These are phyloP conservation scores for Entelurus aequoreus DNA, from an alignment of 2,113 vertebrate species.

Conservation along the genomic window DNA sequence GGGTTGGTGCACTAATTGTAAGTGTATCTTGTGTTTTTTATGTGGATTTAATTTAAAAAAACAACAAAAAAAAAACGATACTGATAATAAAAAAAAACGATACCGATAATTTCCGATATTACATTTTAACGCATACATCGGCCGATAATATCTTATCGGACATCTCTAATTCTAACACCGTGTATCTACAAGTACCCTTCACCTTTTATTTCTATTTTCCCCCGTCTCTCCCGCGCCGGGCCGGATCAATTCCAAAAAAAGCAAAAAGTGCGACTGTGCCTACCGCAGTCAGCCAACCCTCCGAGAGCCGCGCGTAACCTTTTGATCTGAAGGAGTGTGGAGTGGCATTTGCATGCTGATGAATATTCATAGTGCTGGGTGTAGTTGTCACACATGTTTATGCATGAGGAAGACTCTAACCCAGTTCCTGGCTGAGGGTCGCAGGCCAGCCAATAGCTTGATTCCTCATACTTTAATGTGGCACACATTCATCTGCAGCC, in stretches of 20 bases:
- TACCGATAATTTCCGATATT: no score
- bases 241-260: conserved; percentile 6
- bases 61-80: no score
- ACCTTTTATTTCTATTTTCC: conserved; percentile 9
- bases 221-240: conserved; percentile 3
- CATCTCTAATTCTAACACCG: no score
- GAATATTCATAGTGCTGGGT: conserved; percentile 61
- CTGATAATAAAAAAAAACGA: no score
- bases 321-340: conserved; percentile 49
- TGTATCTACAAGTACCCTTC: not conserved
- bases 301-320: conserved; percentile 39
- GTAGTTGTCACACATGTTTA: conserved; percentile 55
- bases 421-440: conserved; percentile 13
- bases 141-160: no score
- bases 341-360: conserved; percentile 52
- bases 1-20: no score
- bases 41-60: no score
- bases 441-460: conserved; percentile 12
- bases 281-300: conserved; percentile 20
- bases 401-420: conserved; percentile 39
- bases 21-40: no score
- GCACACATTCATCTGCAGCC: conserved; percentile 1
- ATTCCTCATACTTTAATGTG: conserved; percentile 18
- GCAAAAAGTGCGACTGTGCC: conserved; percentile 22
- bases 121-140: no score